Conservation (phyloP, 2,888 invertebrate species). For the Leptodirus hochenwartii region DNA sequence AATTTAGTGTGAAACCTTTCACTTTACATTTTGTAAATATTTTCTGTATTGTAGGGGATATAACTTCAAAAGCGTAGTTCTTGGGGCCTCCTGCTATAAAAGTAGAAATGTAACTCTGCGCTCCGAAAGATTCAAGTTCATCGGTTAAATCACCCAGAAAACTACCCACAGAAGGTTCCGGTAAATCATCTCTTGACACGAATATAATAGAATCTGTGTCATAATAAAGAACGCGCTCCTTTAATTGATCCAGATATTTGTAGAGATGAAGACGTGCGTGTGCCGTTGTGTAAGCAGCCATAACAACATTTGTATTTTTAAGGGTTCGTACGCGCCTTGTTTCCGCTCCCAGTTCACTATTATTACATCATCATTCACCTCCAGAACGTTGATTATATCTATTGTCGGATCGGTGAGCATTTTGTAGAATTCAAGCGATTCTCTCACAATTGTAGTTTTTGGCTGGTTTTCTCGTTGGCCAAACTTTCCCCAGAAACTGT, state of each 20-base stretch:
- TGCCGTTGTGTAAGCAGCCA: constrained; percentile 21
- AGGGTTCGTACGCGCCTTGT: background rate
- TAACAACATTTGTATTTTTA: constrained; percentile 15
- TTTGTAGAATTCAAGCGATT: constrained; percentile 9
- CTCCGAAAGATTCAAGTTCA: constrained; percentile 16
- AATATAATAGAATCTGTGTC: constrained; percentile 22
- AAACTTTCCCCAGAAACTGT: constrained; percentile 11
- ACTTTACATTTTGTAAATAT: constrained; percentile 1
- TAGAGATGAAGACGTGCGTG: constrained; percentile 20
- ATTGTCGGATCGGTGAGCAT: constrained; percentile 12
- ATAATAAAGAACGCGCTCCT: constrained; percentile 17
- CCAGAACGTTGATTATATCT: constrained; percentile 8
- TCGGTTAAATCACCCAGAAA: constrained; percentile 20
- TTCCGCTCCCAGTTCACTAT: background rate
- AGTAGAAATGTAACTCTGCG: constrained; percentile 14
- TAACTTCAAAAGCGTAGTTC: constrained; percentile 17
- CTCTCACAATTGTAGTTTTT: constrained; percentile 9
- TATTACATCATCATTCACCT: constrained; percentile 1
- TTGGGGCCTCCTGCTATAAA: constrained; percentile 21
- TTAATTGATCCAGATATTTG: constrained; percentile 16
- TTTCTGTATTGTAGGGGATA: background rate
- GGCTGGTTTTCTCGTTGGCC: constrained; percentile 9
- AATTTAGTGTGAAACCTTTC: too few relatives aligned
- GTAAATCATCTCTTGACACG: constrained; percentile 9
- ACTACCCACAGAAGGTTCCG: constrained; percentile 15